These are phyloP conservation scores for Channa maculata DNA, from an alignment of 2,113 vertebrate genomes.

Conservation along the genomic window DNA sequence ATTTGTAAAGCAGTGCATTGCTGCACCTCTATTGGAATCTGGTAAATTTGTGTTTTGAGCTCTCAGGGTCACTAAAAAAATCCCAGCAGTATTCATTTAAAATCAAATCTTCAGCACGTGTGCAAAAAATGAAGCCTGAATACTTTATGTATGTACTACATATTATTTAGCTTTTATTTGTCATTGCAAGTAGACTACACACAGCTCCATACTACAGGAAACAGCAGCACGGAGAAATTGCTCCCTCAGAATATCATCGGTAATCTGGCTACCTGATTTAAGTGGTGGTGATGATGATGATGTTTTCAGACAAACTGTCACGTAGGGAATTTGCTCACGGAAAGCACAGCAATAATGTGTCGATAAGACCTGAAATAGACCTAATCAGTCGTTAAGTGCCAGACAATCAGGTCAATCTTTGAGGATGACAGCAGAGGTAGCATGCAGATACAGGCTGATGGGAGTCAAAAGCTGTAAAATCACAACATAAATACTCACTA, in stretches of 20 bases:
- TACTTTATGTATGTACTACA: no score
- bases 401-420: constrained; percentile 27
- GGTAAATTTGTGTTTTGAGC: no score
- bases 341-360: neutral
- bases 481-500: constrained; percentile 30
- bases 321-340: neutral
- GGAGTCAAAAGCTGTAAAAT: constrained; percentile 23
- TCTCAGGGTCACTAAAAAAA: no score
- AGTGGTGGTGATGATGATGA: constrained; percentile 26
- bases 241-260: neutral
- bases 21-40: no score
- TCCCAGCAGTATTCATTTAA: no score
- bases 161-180: no score
- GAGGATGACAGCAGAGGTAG: constrained; percentile 21
- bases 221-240: no score
- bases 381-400: constrained; percentile 36
- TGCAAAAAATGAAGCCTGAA: no score
- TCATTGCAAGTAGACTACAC: no score
- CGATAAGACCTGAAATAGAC: constrained; percentile 34
- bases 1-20: no score
- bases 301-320: constrained; percentile 45
- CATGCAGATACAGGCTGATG: constrained; percentile 3
- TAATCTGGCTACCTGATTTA: neutral
- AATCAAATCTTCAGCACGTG: no score
- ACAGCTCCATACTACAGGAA: no score